These are phyloP conservation scores for Typhlichthys subterraneus DNA, from an alignment of 2,797 vertebrate species.

Conservation along the genomic window DNA sequence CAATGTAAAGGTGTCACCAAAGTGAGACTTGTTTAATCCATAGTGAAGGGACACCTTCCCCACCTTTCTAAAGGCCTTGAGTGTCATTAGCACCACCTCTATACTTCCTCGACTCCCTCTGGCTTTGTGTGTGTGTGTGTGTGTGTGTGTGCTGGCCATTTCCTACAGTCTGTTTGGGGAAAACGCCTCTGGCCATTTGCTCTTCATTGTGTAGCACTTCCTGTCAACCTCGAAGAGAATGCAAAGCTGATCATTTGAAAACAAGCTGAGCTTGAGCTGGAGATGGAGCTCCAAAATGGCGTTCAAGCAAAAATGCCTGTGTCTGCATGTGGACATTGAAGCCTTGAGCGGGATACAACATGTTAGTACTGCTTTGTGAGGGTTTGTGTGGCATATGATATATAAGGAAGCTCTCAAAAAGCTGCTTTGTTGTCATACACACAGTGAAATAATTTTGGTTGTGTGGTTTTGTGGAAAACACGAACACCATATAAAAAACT, in stretches of 20 bases:
- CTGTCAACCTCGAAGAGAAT: slow-evolving; percentile 74
- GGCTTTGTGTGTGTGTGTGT: slow-evolving; percentile 20
- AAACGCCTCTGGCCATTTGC: slow-evolving; percentile 72
- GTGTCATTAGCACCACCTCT: slow-evolving; percentile 71
- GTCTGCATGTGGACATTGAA: slow-evolving; percentile 22
- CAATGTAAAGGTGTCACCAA: slow-evolving; percentile 44
- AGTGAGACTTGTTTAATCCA: slow-evolving; percentile 54
- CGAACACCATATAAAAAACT: slow-evolving; percentile 55
- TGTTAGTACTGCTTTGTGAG: slow-evolving; percentile 21
- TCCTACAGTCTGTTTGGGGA: slow-evolving; percentile 33
- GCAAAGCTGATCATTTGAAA: slow-evolving; percentile 61
- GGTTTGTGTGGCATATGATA: slow-evolving; percentile 20
- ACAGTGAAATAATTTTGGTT: slow-evolving; percentile 41
- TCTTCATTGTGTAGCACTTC: slow-evolving; percentile 71
- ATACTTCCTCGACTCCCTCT: slow-evolving; percentile 61
- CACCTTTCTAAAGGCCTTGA: slow-evolving; percentile 62
- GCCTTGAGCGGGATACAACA: slow-evolving; percentile 27
- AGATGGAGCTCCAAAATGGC: slow-evolving; percentile 55
- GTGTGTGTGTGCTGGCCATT: slow-evolving; percentile 6
- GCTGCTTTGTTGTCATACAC: slow-evolving; percentile 45
- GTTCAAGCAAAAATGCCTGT: slow-evolving; percentile 35
- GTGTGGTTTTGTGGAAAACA: slow-evolving; percentile 62
- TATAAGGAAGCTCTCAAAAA: slow-evolving; percentile 31
- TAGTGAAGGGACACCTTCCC: slow-evolving; percentile 49
- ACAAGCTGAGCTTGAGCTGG: slow-evolving; percentile 55